A percentile compares a stretch with the other conserved stretches of the same genome.
These are phyloP conservation scores for Eucidaris tribuloides DNA, from an alignment of 35 echinoderm and acorn worm genomes.

Conservation along the genomic window DNA sequence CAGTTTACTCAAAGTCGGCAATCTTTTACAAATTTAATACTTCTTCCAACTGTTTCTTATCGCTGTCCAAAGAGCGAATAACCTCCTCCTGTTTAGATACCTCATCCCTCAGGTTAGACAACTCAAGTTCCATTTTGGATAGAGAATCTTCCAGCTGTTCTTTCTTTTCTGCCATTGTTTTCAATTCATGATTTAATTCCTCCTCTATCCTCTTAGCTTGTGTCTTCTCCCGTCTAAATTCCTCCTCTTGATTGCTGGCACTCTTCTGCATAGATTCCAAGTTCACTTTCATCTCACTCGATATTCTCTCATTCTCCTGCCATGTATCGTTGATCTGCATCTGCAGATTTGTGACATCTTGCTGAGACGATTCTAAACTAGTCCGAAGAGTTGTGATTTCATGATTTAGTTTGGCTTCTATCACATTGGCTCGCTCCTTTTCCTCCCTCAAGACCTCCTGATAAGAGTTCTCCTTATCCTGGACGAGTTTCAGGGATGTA, in stretches of 20 bases:
- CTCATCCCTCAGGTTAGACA: not conserved
- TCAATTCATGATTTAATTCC: not conserved
- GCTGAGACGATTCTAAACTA: not conserved
- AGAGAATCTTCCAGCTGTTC: not conserved
- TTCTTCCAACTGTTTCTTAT: conserved; percentile 18
- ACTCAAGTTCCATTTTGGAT: not conserved
- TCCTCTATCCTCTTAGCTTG: not conserved
- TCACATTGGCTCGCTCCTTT: conserved; percentile 48
- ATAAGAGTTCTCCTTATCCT: conserved; percentile 89
- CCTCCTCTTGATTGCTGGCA: conserved; percentile 5
- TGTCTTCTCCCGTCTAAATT: not conserved
- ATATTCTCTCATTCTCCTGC: not conserved
- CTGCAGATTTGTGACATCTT: conserved; percentile 10
- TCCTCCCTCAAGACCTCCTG: conserved; percentile 59
- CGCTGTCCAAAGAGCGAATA: conserved; percentile 12
- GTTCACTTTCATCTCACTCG: conserved; percentile 2
- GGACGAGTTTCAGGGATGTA: conserved; percentile 71
- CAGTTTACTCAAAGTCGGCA: not conserved
- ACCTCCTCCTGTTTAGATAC: conserved; percentile 7
- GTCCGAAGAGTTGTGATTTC: conserved; percentile 30
- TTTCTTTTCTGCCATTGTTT: not conserved
- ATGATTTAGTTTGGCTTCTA: conserved; percentile 23
- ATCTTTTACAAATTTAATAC: conserved; percentile 10
- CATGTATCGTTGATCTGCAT: not conserved
- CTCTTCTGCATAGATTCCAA: not conserved